phyloP scores from a whole-genome alignment of 1,140 invertebrate species.

The Xylocopa sonorina region DNA sequence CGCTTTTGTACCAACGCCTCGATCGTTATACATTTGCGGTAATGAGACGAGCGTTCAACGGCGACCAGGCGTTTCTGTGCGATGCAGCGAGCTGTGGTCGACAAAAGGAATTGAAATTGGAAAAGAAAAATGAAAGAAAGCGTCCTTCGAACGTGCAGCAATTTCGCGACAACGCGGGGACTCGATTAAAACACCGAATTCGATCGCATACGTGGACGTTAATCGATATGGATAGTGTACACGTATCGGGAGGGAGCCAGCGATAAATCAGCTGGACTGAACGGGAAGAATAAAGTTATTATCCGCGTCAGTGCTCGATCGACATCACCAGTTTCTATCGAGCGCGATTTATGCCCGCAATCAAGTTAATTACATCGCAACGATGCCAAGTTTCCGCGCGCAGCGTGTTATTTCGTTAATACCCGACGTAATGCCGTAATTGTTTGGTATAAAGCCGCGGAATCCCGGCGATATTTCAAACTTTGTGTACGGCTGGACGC shows the following conservation, averaged over 20 bases:
- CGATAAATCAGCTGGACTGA: not conserved
- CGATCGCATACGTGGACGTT: not conserved
- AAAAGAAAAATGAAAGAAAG: too few species aligned
- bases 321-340: not conserved
- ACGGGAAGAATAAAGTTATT: not conserved
- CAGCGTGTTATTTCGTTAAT: slow-evolving; percentile 15
- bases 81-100: too few species aligned
- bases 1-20: not conserved
- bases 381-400: not conserved
- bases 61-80: too few species aligned
- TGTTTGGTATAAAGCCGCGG: not conserved
- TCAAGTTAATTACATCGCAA: slow-evolving; percentile 7
- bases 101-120: too few species aligned
- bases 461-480: slow-evolving; percentile 29
- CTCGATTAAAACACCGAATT: not conserved
- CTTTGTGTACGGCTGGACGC: slow-evolving; percentile 5
- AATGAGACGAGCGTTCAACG: too few species aligned
- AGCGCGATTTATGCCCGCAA: not conserved
- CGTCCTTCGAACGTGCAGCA: not conserved
- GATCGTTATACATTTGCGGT: too few species aligned
- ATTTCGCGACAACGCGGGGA: not conserved
- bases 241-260: too few species aligned
- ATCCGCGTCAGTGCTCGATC: not conserved
- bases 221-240: not conserved
- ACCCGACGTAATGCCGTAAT: not conserved